Conservation (phyloP, 2,888 invertebrate genomes). For the Trilocha varians region DNA sequence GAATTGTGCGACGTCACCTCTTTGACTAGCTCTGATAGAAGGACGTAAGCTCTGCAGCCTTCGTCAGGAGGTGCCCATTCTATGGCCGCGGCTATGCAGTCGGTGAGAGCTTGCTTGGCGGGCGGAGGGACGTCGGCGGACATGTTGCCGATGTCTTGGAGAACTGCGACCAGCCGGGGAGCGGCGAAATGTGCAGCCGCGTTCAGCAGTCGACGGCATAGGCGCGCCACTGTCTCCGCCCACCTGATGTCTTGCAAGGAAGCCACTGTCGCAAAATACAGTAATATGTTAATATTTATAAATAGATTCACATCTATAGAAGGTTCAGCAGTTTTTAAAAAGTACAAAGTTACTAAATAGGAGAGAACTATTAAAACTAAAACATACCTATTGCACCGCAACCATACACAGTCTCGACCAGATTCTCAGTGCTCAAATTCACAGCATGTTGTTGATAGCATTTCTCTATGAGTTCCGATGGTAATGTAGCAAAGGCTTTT, state of each 20-base stretch:
- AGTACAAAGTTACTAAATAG: no score
- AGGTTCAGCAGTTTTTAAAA: background rate
- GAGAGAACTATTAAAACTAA: no score
- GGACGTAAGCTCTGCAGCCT: constrained; percentile 84
- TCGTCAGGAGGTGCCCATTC: constrained; percentile 86
- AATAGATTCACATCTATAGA: background rate
- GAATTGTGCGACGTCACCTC: constrained; percentile 27
- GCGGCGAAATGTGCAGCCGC: constrained; percentile 86
- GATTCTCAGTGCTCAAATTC: constrained; percentile 84
- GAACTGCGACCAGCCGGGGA: constrained; percentile 82
- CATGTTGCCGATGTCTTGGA: constrained; percentile 76
- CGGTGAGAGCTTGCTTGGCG: constrained; percentile 74
- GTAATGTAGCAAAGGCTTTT: constrained; percentile 88
- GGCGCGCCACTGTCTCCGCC: constrained; percentile 84
- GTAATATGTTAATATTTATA: background rate
- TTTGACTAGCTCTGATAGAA: constrained; percentile 33
- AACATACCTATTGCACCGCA: constrained; percentile 80
- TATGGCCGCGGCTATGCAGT: constrained; percentile 84
- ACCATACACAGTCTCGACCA: constrained; percentile 86
- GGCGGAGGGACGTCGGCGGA: constrained; percentile 25
- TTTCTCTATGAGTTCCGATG: constrained; percentile 85
- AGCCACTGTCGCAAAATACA: constrained; percentile 46
- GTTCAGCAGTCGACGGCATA: constrained; percentile 86
- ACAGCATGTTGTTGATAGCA: constrained; percentile 88
- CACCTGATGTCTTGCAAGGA: constrained; percentile 86